phyloP scores from a whole-genome alignment of 2,888 invertebrate species.

The Lymantria dispar region DNA sequence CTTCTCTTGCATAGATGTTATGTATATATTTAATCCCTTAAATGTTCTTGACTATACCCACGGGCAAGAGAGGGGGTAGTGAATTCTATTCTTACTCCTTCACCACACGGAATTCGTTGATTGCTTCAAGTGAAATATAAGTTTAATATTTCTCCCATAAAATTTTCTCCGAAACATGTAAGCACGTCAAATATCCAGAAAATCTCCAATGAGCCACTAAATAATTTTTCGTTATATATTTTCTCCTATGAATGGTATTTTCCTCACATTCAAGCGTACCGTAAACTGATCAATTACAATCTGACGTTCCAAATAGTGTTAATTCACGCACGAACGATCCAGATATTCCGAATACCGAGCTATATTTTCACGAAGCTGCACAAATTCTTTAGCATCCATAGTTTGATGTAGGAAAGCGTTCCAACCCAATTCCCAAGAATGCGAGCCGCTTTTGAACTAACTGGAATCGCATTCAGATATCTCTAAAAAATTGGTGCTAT shows the following conservation, averaged over 20 bases:
- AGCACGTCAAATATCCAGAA: no score
- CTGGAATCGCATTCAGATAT: slow-evolving; percentile 5
- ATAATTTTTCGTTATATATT: no score
- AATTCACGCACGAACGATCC: not conserved
- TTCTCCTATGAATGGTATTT: not conserved
- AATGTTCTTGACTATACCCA: no score
- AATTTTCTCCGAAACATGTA: not conserved
- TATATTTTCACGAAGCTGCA: slow-evolving; percentile 2
- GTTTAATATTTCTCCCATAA: no score
- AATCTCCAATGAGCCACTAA: no score
- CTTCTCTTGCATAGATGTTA: no score
- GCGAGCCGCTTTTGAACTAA: slow-evolving; percentile 7
- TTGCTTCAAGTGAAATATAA: no score
- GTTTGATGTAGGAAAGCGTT: slow-evolving; percentile 4
- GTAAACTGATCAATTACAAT: slow-evolving; percentile 1
- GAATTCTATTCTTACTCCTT: no score
- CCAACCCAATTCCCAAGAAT: slow-evolving; percentile 13
- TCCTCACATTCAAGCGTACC: slow-evolving; percentile 5
- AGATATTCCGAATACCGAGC: slow-evolving; percentile 4
- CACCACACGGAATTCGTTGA: no score
- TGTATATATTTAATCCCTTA: no score
- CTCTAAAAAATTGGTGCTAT: slow-evolving; percentile 10
- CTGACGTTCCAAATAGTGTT: not conserved
- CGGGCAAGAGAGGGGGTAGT: no score
- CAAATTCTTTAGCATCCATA: slow-evolving; percentile 8